Evolutionary conservation across 2,113 vertebrate species (phyloP), one percentile per base, ranked within the genome.

Genomic region (Hiodon tergisus): DNA sequence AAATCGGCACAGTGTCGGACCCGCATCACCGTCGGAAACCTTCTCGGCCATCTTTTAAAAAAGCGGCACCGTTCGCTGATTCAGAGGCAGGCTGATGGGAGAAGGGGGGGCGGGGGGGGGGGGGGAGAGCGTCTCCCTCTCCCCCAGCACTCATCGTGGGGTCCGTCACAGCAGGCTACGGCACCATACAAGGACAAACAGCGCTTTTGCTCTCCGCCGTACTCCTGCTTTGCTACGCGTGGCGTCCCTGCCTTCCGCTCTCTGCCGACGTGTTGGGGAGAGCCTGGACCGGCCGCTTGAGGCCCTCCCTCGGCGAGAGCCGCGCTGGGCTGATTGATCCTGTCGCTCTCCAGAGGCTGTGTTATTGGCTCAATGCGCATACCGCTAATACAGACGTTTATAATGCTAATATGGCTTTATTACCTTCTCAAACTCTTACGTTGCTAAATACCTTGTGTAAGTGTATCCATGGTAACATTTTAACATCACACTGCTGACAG

Each of bases 111-210:
- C 88, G 89, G 89, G 88, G 69, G 65, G 75, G 65, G 47, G 54
- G 62, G 57, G 71, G 76, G 76, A 69, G 71, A 76, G 80, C 66
- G 76, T 76, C 69, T 69, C 78, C 80, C 79, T 77, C 91, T 89
- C 92, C 88, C 87, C 60, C 89, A 87, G 87, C 86, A 79, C 51
- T 93, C 91, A 88, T 91, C 88, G 91, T 93, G 88, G 93, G 93
- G 90, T 88, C 85, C 77, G 82, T 83, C 81, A 88, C 89, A 88
- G 86, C 31, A 31, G 31, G 31, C 31, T 89, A 91, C 90, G 89
- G 50, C 92, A 59, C 78, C 79, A 89, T 88, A 87, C 90, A 88
- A 85, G 88, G 31, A 31, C 31, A 31, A 31, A 31, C 31, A 31
- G 31, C 31, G 31, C 85, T 88, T 89, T 90, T 68, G 71, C 75